Conservation (phyloP, 2,888 invertebrate species). For the Teinopalpus imperialis region DNA sequence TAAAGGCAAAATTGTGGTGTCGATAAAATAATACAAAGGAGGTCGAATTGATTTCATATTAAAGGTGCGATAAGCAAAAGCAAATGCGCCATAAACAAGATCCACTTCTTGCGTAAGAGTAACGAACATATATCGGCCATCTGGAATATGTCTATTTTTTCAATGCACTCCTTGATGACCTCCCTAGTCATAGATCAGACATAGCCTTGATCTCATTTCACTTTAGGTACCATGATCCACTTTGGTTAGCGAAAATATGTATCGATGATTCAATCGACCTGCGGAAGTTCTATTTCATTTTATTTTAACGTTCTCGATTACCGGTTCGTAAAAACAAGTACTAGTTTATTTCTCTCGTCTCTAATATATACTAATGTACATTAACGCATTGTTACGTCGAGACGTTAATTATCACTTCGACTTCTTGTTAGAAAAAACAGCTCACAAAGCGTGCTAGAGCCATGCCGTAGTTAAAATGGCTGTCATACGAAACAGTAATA, state of each 20-base stretch:
- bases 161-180: conserved; percentile 48
- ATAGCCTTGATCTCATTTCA: conserved; percentile 62
- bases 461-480: too few relatives aligned
- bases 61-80: not conserved
- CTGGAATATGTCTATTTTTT: conserved; percentile 42
- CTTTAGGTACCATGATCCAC: conserved; percentile 53
- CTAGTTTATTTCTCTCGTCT: not conserved
- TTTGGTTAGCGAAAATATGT: conserved; percentile 56
- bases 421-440: too few relatives aligned
- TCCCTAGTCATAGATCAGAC: conserved; percentile 46
- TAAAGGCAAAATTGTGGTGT: too few relatives aligned
- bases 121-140: conserved; percentile 38
- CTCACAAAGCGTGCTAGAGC: too few relatives aligned
- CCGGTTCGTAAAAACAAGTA: conserved; percentile 10
- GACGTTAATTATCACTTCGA: too few relatives aligned
- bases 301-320: conserved; percentile 3
- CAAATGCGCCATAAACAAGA: conserved; percentile 3
- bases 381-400: too few relatives aligned
- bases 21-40: too few relatives aligned
- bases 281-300: conserved; percentile 5
- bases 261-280: conserved; percentile 48
- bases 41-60: too few relatives aligned
- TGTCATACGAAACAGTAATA: too few relatives aligned
- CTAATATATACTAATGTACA: not conserved
- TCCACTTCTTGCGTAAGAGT: conserved; percentile 13